Base-by-base conservation (phyloP, 1,140 invertebrate genomes). In the Gonatopus flavifemur region DNA sequence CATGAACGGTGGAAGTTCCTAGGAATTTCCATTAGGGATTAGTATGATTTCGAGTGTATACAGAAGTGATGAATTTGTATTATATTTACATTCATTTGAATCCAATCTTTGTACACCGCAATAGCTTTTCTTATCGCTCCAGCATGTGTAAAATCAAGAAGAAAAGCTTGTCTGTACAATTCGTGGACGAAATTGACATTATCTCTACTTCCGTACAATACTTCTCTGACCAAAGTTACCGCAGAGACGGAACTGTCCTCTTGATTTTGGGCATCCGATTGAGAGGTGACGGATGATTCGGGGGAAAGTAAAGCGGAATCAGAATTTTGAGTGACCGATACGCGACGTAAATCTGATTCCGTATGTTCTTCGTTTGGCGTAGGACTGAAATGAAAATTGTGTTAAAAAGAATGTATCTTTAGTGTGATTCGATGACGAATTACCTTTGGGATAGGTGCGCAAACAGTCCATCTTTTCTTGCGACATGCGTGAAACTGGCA, bases 111-210 rank as follows among this genome's bases (percentile, higher is more conserved):
- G 68, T 97, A 98, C n/a, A 96, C 89, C 42, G 87, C 84, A 57
- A 98, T 94, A 30, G 94, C 93, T 66, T 90, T 88, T 30, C 92
- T 80, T 49, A 95, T 91, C 2, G 94, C 91, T 47, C 86, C 85
- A 5, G 92, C 88, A 69, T 96, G 90, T 21, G 85, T 86, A 67
- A 96, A 94, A 58, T 93, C 91, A 44, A 97, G 78, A 15, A 96
- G 80, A 76, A 97, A 93, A 15, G 94, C 92, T 77, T 98, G 94
- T 40, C 94, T 83, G 64, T 97, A 93, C 21, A 97, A 82, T 79
- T 98, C 95, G 66, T 97, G 91, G 24, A 96, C 86, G 74, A 98
- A 92, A 78, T 98, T 94, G 3, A 98, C 88, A 72, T 98, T 96
- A 52, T 94, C 91, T 36, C 94, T 82, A 39, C 83, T 88, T 21